phyloP scores from a whole-genome alignment of 2,113 vertebrate species.

The Synchiropus splendidus region DNA sequence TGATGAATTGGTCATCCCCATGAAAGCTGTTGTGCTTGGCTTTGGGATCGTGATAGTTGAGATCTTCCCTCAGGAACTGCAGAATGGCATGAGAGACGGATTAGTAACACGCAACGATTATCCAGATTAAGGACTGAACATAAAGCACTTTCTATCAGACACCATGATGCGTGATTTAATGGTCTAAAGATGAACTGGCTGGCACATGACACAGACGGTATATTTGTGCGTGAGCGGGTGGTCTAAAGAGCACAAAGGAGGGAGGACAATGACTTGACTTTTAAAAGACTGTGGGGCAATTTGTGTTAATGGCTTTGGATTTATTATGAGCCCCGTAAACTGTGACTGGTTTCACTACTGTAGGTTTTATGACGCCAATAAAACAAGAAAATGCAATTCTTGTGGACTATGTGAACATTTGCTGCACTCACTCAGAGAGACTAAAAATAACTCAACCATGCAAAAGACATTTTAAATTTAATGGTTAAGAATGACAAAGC shows the following conservation, averaged over 20 bases:
- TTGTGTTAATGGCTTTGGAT: background rate
- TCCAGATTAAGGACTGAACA: too few species aligned
- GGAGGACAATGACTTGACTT: background rate
- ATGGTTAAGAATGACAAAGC: background rate
- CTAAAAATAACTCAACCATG: conserved; percentile 1
- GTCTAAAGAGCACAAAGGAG: background rate
- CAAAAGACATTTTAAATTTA: background rate
- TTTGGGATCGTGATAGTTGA: conserved; percentile 95
- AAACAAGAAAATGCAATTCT: conserved; percentile 7
- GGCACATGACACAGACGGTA: too few species aligned
- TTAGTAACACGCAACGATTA: background rate
- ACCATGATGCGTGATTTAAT: too few species aligned
- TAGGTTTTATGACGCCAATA: conserved; percentile 10
- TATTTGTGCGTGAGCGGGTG: background rate
- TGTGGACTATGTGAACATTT: background rate
- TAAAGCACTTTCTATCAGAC: too few species aligned
- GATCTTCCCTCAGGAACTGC: conserved; percentile 92
- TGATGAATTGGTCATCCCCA: conserved; percentile 95
- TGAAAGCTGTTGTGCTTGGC: conserved; percentile 96
- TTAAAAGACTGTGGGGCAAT: background rate
- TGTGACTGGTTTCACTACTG: conserved; percentile 6
- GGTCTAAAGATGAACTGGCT: too few species aligned
- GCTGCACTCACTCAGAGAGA: conserved; percentile 2
- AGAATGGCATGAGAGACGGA: conserved; percentile 28
- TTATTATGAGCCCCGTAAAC: background rate